Base-by-base conservation (phyloP, 2,888 invertebrate genomes). In the Drosophila colorata region DNA sequence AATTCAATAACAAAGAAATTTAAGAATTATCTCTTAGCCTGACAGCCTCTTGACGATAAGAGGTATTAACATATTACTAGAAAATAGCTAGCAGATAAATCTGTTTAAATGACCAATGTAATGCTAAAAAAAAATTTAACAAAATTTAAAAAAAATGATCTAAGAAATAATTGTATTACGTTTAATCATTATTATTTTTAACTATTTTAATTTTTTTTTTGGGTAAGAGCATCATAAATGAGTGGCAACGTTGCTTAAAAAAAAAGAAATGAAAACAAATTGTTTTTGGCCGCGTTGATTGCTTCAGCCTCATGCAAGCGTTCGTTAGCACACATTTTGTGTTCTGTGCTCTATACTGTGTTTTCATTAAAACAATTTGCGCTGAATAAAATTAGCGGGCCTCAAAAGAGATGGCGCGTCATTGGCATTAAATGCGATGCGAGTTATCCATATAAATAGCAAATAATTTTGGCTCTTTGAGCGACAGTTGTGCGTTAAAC, bases 401-500 rank as follows among this genome's bases (percentile, higher is more conserved):
- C 58, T 75, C 66, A 56, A 69, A 72, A 48, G 44, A 25, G 44
- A 60, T 55, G 33, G 43, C 25, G 43, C 58, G 16, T 41, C 11
- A 58, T 20, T 41, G 58, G 38, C 47, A 38, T 56, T 61, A 61
- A 66, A 80, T 68, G 53, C 31, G 48, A 43, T 46, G 33, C 37
- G 40, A 23, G 46, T 11, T 57, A 52, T 33, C 11, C 44, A 66
- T 78, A 85, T 85, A 85, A 81, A 85, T 70, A 80, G 52, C 59
- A 70, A 71, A 59, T 61, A 48, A 52, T 46, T 56, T 16, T 58
- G 49, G 59, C 46, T 49, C 38, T 63, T 73, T 51, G 65, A 49
- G 38, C 43, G 73, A 61, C 83, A 86, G 83, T 83, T 72, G 72
- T 59, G 63, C 51, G 61, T 28, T 48, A 46, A 68, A 44, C 78